Base-by-base conservation (phyloP, 2,113 vertebrate species). In the Callorhinus ursinus region DNA sequence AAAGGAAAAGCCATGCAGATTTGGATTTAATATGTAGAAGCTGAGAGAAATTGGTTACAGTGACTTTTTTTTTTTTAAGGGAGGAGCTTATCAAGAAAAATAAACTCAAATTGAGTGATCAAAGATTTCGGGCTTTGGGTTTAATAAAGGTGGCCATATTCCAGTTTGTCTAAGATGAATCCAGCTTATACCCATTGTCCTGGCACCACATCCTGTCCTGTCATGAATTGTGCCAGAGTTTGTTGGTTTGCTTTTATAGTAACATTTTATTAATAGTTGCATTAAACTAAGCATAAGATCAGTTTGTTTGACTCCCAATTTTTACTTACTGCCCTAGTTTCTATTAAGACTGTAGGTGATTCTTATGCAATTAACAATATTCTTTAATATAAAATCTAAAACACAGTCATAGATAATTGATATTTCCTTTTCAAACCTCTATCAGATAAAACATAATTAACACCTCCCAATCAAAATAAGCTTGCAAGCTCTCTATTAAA, bases 21-120 rank as follows among this genome's bases (percentile, higher is more conserved):
- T 95, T 97, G 61, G 86, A 97, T 94, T 96, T 97, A 92, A 97
- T 96, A 96, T 95, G 4, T 55, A 69, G 67, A 82, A 97, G 84
- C 26, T 95, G 42, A 79, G 16, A 26, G 88, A 95, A 83, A 97
- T 81, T 84, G 26, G 10, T 97, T 95, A 97, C 4, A 94, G 19
- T 82, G 69, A 91, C 36, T 83, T 9, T 90, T 39, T 61, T 71
- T 87, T 53, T 51, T 31, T 46, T 46, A 94, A 97, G 12, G 18
- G 61, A 55, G 24, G 39, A 63, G 28, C 19, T 95, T 97, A 33
- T 0, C 18, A 91, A 59, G 87, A 90, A 0, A 7, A 49, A 80
- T 24, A 76, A 93, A 53, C 15, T 72, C 76, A 49, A 76, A 79
- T 0, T 51, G 55, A 93, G 11, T 95, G 76, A 53, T 36, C 39